Evolutionary conservation across 2,888 invertebrate genomes (phyloP).

Genomic region (Leucoptera coffeella): DNA sequence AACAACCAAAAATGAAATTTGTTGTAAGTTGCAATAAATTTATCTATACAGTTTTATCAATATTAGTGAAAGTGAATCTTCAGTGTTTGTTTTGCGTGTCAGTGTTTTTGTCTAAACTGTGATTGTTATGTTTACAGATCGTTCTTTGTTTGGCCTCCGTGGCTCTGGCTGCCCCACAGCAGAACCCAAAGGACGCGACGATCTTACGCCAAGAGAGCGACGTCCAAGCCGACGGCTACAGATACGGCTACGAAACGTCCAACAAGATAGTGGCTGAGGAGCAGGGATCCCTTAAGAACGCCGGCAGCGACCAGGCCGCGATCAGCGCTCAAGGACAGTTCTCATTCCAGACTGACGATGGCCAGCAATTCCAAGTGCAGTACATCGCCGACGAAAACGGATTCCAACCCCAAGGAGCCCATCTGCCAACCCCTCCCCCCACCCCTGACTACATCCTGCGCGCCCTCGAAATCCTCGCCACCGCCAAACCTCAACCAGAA

Average conservation of each 20-base stretch:
- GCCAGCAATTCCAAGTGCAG: conserved; percentile 48
- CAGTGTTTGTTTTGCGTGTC: not conserved
- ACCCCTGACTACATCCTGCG: conserved; percentile 64
- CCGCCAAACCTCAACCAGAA: conserved; percentile 50
- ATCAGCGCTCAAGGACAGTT: conserved; percentile 56
- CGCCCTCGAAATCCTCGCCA: conserved; percentile 60
- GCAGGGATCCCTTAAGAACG: conserved; percentile 45
- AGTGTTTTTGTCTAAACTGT: not conserved
- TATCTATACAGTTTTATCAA: too few species aligned
- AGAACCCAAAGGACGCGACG: conserved; percentile 24
- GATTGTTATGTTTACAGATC: conserved; percentile 21
- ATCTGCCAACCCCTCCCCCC: conserved; percentile 61
- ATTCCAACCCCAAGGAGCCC: conserved; percentile 58
- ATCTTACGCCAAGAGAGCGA: conserved; percentile 51
- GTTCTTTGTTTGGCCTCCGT: conserved; percentile 26
- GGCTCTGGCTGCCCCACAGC: conserved; percentile 31
- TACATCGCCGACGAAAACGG: conserved; percentile 68
- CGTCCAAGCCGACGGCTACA: conserved; percentile 56
- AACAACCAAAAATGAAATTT: too few species aligned
- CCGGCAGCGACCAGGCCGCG: conserved; percentile 45
- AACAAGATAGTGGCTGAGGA: conserved; percentile 58
- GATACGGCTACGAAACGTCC: conserved; percentile 54
- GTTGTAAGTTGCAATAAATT: not conserved
- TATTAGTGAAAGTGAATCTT: not conserved
- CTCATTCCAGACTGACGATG: conserved; percentile 59